Evolutionary conservation across 2,113 vertebrate species (phyloP), one percentile per base, ranked within the genome.

Genomic region (Gambusia affinis): DNA sequence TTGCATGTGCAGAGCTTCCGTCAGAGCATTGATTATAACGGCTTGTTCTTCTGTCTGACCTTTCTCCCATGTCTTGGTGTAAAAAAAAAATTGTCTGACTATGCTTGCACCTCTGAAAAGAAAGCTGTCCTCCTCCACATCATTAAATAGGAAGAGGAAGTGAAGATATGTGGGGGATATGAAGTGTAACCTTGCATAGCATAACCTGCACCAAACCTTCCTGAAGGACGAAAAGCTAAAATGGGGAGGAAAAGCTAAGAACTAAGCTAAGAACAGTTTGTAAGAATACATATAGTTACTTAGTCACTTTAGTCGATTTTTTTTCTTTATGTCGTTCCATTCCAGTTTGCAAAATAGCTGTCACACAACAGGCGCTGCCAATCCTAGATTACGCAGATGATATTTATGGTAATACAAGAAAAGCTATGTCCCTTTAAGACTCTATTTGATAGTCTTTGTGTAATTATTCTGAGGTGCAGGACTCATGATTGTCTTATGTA

Each of bases 71-170:
- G 71, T 76, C 37, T 51, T 51, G 12, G 30, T 69, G 28, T 30
- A n/a, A 79, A 83, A 83, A 73, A 81, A 83, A 83, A 71, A 75
- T 62, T 42, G n/a, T 71, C 51, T 64, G 44, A 12, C 76, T 67
- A 35, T 60, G 44, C 57, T 60, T 51, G 19, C 70, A 42, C 64
- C 31, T 77, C 69, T 79, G 67, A 73, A 69, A 73, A 81, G 75
- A 76, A 76, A 83, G 71, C 84, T 84, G 78, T 90, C 90, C 90
- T 84, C 88, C 87, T 89, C 87, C 75, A 77, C 87, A 86, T 90
- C 82, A 84, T 90, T 90, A 90, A 89, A 90, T 73, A 51, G 54
- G 82, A 87, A 70, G 72, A 72, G 72, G 71, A 67, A 67, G 79
- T 70, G 29, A 81, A 76, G 78, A 76, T 69, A 64, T 82, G 67